phyloP scores from a whole-genome alignment of 2,888 invertebrate genomes.

The Platycheirus albimanus region DNA sequence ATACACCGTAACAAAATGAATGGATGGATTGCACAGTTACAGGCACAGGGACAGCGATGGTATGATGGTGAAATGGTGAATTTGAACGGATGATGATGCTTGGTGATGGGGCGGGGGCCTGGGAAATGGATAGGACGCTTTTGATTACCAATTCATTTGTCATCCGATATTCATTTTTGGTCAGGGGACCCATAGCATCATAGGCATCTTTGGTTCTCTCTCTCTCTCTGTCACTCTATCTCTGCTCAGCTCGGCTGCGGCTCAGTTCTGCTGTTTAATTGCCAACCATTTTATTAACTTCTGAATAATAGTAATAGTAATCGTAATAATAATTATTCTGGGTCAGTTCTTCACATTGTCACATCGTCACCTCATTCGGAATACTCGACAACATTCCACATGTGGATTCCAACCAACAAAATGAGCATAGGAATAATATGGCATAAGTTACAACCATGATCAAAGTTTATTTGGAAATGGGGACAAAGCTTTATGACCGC shows the following conservation, averaged over 20 bases:
- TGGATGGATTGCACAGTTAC: conserved; percentile 54
- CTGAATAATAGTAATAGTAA: conserved; percentile 67
- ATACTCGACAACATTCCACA: conserved; percentile 2
- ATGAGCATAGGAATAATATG: background rate
- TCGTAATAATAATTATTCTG: conserved; percentile 64
- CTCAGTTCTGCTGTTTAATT: conserved; percentile 36
- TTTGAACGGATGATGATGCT: conserved; percentile 65
- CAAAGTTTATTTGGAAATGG: conserved; percentile 32
- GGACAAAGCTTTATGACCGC: conserved; percentile 54
- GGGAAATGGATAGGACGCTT: conserved; percentile 64
- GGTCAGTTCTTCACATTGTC: conserved; percentile 38
- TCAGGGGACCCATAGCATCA: conserved; percentile 59
- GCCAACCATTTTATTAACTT: conserved; percentile 66
- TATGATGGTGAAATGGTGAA: conserved; percentile 61
- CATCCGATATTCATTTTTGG: conserved; percentile 73
- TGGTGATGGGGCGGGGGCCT: conserved; percentile 47
- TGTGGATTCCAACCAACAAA: conserved; percentile 7
- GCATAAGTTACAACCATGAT: conserved; percentile 47
- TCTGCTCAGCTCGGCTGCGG: no score
- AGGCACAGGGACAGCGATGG: conserved; percentile 53
- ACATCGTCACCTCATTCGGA: conserved; percentile 21
- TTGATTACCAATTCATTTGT: conserved; percentile 74
- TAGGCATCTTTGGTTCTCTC: conserved; percentile 24
- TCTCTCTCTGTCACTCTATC: no score
- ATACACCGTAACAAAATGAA: conserved; percentile 52